Percentiles rank a stretch among this genome's conserved stretches.
phyloP scores from a whole-genome alignment of 1,140 invertebrate genomes.

The Drosophila sturtevanti region DNA sequence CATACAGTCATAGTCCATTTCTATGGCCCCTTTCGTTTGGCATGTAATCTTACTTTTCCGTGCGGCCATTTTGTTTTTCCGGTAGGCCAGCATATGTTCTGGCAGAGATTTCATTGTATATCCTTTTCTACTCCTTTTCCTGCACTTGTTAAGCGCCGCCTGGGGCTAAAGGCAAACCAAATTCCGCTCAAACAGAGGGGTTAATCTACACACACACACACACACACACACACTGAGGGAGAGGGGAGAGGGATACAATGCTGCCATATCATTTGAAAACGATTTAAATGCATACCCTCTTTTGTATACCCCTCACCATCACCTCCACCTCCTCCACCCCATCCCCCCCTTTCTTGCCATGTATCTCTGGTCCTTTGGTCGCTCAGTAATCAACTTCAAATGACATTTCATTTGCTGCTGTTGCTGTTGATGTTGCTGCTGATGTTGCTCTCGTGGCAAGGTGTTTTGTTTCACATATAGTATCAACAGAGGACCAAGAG shows the following conservation, averaged over 20 bases:
- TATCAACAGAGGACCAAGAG: conserved; percentile 28
- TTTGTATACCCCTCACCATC: neutral
- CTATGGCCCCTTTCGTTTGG: neutral
- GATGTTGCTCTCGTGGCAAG: conserved; percentile 30
- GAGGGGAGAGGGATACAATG: neutral
- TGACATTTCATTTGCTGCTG: conserved; percentile 39
- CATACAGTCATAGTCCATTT: neutral
- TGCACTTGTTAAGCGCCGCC: conserved; percentile 49
- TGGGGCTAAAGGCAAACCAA: conserved; percentile 24
- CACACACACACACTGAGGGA: neutral
- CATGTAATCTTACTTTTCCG: neutral
- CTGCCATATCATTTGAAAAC: conserved; percentile 46
- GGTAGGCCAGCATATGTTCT: conserved; percentile 38
- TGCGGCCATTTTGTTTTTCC: conserved; percentile 43
- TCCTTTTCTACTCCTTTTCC: neutral
- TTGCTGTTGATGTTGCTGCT: neutral
- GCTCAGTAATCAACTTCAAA: conserved; percentile 42
- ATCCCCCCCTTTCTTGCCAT: too few species aligned
- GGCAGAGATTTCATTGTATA: neutral
- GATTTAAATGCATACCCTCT: conserved; percentile 40
- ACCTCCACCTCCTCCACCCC: too few species aligned
- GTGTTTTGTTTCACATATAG: conserved; percentile 62
- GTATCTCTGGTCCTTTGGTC: neutral
- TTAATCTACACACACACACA: conserved; percentile 6
- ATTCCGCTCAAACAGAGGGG: conserved; percentile 11